Conservation (phyloP, 53 echinoderm and acorn worm genomes). For the Mesocentrotus franciscanus region DNA sequence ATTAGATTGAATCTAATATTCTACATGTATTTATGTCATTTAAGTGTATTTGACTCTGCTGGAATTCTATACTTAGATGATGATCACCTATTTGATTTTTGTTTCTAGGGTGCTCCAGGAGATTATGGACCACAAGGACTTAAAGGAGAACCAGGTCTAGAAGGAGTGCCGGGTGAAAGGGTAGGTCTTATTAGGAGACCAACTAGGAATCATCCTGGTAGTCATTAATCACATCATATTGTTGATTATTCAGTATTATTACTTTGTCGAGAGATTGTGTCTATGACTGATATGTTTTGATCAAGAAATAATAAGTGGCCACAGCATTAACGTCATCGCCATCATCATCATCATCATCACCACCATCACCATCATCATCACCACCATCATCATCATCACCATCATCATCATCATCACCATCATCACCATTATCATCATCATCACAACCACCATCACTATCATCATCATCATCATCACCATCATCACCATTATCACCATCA, state of each 20-base stretch:
- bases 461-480: too few relatives aligned
- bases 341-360: not conserved
- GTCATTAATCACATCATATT: not conserved
- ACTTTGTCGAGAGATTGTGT: not conserved
- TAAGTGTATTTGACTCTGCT: too few relatives aligned
- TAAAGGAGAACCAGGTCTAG: conserved; percentile 33
- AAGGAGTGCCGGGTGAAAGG: not conserved
- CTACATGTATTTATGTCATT: too few relatives aligned
- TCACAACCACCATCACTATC: too few relatives aligned
- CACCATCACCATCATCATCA: not conserved
- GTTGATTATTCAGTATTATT: not conserved
- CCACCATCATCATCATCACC: not conserved
- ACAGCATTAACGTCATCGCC: too few relatives aligned
- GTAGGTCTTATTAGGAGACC: not conserved
- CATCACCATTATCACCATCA: too few relatives aligned
- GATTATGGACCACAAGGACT: not conserved
- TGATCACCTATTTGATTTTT: not conserved
- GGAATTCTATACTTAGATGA: too few relatives aligned
- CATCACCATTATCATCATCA: too few relatives aligned
- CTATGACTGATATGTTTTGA: too few relatives aligned
- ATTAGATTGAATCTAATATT: too few relatives aligned
- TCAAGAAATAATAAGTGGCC: too few relatives aligned
- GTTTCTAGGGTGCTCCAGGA: not conserved
- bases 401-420: too few relatives aligned
- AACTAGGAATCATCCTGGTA: not conserved